Evolutionary conservation across 2,797 vertebrate species (phyloP).

Genomic region (Bradypus variegatus): DNA sequence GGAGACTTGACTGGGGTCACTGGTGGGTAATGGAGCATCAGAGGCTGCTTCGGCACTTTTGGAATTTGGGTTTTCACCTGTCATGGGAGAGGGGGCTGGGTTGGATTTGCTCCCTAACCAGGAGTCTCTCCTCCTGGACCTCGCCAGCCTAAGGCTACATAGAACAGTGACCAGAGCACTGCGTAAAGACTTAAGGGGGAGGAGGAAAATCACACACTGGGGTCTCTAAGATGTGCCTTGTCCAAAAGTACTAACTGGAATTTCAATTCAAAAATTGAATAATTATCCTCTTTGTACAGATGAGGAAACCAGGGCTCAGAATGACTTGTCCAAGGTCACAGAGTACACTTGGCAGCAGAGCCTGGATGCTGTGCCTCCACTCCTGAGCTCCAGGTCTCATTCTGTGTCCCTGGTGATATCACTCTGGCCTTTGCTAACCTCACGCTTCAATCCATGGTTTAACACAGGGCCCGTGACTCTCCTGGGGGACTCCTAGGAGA

Average conservation of each 20-base stretch:
- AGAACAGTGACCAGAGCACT: neutral
- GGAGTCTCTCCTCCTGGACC: neutral
- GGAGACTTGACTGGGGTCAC: neutral
- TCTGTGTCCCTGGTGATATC: neutral
- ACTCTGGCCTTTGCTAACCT: neutral
- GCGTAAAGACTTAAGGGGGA: neutral
- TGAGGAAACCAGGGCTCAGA: neutral
- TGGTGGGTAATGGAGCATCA: constrained; percentile 45
- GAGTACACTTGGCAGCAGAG: neutral
- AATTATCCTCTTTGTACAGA: neutral
- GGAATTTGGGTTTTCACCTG: constrained; percentile 74
- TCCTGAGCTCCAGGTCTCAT: neutral
- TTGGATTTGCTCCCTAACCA: neutral
- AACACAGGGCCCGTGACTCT: neutral
- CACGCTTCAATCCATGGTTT: neutral
- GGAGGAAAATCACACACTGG: neutral
- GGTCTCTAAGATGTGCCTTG: fast-evolving
- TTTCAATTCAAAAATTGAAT: neutral
- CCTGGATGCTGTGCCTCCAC: neutral
- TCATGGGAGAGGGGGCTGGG: neutral
- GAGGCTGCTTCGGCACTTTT: constrained; percentile 69
- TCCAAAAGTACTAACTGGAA: no score
- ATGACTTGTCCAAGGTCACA: neutral
- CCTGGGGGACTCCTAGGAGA: neutral
- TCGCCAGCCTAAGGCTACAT: neutral